Base-by-base conservation (phyloP, 2,888 invertebrate species). In the Drosophila neutralis region DNA sequence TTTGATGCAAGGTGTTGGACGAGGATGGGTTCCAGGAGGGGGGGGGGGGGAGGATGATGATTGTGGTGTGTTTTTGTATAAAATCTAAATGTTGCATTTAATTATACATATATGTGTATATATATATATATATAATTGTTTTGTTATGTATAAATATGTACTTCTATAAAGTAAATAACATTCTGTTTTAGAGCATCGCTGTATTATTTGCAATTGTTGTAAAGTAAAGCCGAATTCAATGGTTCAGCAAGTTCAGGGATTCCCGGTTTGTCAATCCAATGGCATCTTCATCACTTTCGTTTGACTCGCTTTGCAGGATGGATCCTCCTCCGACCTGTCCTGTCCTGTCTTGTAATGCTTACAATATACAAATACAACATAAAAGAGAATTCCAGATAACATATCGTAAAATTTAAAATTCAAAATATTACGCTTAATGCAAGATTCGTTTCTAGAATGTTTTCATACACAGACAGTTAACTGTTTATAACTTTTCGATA, bases 121-220 rank as follows among this genome's bases (percentile, higher is more conserved):
- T 48, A 53, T 38, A 31, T 45, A 13, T 29, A 48, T 63, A 51
- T 59, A 60, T 42, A n/a, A 48, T n/a, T 27, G 8, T 35, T 8
- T 24, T 11, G n/a, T 21, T 35, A 38, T 29, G 24, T 38, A 29
- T 38, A 38, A 38, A 62, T 70, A 68, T 87, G 83, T 86, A 83
- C 76, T 83, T 86, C 87, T 89, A 85, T 85, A 85, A 85, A 85
- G 85, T 85, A 85, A 85, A 83, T 89, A 89, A 84, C 89, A 83
- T 83, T 87, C 76, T 72, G 75, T 89, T 71, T 88, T 83, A 69
- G 83, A 70, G 49, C 56, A 63, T 70, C 38, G 73, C 73, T 77
- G 69, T 73, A 69, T 69, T 71, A 64, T 69, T 40, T 70, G 69
- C 67, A 73, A 76, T 59, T 70, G 68, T 75, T 80, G 69, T 74